Conservation (phyloP, 2,113 vertebrate genomes). For the Lutjanus erythropterus region DNA sequence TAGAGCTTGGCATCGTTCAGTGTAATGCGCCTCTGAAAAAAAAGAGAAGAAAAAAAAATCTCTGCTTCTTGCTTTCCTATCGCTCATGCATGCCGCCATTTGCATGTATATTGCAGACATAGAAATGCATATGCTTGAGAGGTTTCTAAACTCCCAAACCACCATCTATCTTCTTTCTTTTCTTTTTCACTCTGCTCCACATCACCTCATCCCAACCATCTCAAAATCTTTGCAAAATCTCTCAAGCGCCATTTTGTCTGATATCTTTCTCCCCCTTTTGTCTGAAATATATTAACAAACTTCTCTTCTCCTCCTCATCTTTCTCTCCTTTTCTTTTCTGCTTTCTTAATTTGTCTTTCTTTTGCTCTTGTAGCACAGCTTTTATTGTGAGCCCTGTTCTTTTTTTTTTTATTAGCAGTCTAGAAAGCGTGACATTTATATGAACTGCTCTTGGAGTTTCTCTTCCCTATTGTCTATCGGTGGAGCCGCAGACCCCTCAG, state of each 20-base stretch:
- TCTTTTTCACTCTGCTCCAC: conserved; percentile 41
- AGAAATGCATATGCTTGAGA: conserved; percentile 71
- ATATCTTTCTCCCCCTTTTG: conserved; percentile 61
- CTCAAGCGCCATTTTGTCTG: conserved; percentile 52
- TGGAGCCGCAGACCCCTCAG: conserved; percentile 57
- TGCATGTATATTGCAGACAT: conserved; percentile 78
- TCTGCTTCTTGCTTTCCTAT: conserved; percentile 65
- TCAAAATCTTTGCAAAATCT: conserved; percentile 64
- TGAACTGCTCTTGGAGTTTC: conserved; percentile 62
- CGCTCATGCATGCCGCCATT: conserved; percentile 69
- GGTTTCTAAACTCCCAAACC: conserved; percentile 67
- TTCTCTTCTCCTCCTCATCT: conserved; percentile 14
- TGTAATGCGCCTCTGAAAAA: conserved; percentile 49
- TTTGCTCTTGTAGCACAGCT: conserved; percentile 49
- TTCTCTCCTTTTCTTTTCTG: conserved; percentile 17
- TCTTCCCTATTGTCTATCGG: conserved; percentile 62
- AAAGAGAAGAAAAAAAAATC: conserved; percentile 32
- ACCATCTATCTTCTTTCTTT: conserved; percentile 28
- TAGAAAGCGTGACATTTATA: conserved; percentile 69
- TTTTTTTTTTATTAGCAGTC: conserved; percentile 66
- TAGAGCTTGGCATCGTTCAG: conserved; percentile 59
- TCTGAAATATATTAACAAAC: conserved; percentile 66
- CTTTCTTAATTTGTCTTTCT: conserved; percentile 58
- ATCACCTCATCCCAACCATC: conserved; percentile 53
- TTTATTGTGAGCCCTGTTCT: conserved; percentile 62